Base-by-base conservation (phyloP, 2,888 invertebrate species). In the Cheilosia pagana region DNA sequence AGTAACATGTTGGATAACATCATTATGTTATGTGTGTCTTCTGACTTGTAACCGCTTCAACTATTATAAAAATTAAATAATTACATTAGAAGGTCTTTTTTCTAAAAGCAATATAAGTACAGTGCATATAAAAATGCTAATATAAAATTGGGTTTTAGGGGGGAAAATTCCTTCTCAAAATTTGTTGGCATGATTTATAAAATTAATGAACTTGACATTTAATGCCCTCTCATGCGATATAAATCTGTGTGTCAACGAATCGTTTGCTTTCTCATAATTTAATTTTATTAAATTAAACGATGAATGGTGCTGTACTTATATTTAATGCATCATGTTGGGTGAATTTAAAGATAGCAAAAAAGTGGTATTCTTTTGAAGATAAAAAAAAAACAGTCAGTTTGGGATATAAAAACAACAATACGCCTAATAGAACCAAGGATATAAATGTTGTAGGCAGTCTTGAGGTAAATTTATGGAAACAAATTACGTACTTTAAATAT, bases 121-220 rank as follows among this genome's bases (percentile, higher is more conserved):
- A 8, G 0, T 28, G 1, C 7, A 8, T 31, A 31, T 10, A 31
- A 53, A 25, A 53, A 25, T 19, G 39, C 16, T 65, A 35, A 21
- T 21, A 52, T 50, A 52, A 25, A 8, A 59, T 7, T 3, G n/a
- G 14, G 1, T 16, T 53, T 16, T 35, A 35, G 6, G n/a, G n/a
- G n/a, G n/a, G 14, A 6, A 50, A 65, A 28, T n/a, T 0, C 3
- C 16, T 48, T 21, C 14, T 10, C 21, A 8, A 35, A 19, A 48
- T 14, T 65, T 41, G 12, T 70, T 77, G 76, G 76, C 76, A 77
- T 45, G 39, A 23, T 55, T 68, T 53, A n/a, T 7, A 14, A 50
- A 68, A 77, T 55, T 77, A 77, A 70, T 77, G 68, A 77, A 48
- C 76, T 77, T 77, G 76, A 77, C 76, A 77, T 77, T 77, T 55